phyloP scores from a whole-genome alignment of 2,797 vertebrate genomes.

The Xiphorhynchus erythropygius region DNA sequence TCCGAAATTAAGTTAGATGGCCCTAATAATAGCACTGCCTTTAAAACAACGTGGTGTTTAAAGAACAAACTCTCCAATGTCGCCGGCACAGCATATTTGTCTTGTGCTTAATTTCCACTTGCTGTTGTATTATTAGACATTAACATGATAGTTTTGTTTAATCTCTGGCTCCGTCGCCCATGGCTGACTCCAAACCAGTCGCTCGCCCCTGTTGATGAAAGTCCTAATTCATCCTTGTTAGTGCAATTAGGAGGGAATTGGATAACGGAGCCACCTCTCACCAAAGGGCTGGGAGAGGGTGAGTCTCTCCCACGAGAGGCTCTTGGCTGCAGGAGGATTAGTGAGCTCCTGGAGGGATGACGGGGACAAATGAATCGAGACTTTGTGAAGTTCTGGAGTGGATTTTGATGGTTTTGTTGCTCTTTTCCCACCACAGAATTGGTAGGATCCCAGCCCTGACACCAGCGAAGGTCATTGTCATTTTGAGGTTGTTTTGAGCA shows the following conservation, averaged over 20 bases:
- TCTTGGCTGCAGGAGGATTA: constrained; percentile 51
- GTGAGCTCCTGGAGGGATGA: constrained; percentile 30
- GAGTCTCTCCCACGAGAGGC: constrained; percentile 52
- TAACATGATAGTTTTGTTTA: constrained; percentile 80
- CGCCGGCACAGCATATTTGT: constrained; percentile 71
- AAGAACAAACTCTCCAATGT: constrained; percentile 74
- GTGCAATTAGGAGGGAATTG: constrained; percentile 80
- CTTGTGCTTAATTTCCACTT: constrained; percentile 78
- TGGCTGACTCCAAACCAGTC: constrained; percentile 75
- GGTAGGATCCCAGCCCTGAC: background rate
- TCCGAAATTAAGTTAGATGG: constrained; percentile 73
- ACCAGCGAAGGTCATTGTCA: accelerated
- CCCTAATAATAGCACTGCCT: constrained; percentile 73
- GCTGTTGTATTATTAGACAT: constrained; percentile 78
- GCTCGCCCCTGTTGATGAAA: constrained; percentile 76
- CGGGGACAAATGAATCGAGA: constrained; percentile 40
- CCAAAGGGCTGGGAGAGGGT: constrained; percentile 60
- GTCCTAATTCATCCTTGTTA: constrained; percentile 83
- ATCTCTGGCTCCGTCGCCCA: constrained; percentile 80
- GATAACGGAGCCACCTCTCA: constrained; percentile 68
- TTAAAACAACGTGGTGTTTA: constrained; percentile 67
- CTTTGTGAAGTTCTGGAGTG: constrained; percentile 46
- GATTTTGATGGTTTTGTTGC: background rate
- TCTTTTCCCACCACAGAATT: background rate
- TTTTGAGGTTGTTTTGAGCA: background rate